These are phyloP conservation scores for Neolamprologus sp. DNA, from an alignment of 2,113 vertebrate species.

Conservation along the genomic window DNA sequence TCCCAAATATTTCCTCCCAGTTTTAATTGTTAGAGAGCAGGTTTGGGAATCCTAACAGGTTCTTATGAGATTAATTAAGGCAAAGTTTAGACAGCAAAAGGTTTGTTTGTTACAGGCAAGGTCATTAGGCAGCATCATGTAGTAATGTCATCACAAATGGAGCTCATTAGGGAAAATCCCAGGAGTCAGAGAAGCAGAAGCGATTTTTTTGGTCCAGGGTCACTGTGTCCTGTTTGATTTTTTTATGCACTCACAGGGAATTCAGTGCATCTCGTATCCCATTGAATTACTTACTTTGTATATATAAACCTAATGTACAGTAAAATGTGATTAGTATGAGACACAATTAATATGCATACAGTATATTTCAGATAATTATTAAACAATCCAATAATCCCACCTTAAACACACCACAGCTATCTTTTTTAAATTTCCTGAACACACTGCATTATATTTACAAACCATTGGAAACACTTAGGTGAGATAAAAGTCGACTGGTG, in stretches of 20 bases:
- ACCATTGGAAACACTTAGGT: conserved; percentile 4
- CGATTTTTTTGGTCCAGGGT: conserved; percentile 6
- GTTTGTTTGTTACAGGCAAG: conserved; percentile 41
- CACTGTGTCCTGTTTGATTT: background rate
- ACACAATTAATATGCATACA: background rate
- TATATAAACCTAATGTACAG: background rate
- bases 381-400: background rate
- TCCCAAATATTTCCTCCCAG: background rate
- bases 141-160: conserved; percentile 26
- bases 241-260: background rate
- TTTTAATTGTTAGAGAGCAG: background rate
- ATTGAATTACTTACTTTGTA: background rate
- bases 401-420: background rate
- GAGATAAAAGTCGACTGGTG: background rate
- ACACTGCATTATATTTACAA: background rate
- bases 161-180: conserved; percentile 27
- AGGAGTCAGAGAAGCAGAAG: background rate
- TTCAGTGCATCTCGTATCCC: background rate
- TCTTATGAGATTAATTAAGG: conserved; percentile 45
- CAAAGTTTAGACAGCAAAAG: conserved; percentile 8
- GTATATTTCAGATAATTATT: background rate
- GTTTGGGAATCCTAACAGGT: background rate
- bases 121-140: conserved; percentile 12
- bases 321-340: background rate
- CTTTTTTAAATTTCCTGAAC: background rate